Evolutionary conservation across 2,888 invertebrate genomes (phyloP).

Genomic region (Liopterus haemorrhoidalis): DNA sequence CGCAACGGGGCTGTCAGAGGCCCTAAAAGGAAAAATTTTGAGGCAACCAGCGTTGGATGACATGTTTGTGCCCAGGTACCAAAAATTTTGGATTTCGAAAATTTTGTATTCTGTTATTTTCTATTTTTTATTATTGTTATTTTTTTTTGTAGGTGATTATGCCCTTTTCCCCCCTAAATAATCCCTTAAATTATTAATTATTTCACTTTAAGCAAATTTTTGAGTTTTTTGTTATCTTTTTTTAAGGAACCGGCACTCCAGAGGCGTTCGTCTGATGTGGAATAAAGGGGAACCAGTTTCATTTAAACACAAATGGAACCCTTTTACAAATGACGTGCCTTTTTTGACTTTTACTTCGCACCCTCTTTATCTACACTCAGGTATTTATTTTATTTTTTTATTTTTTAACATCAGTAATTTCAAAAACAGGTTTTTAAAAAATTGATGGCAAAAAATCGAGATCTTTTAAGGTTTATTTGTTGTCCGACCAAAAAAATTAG

Average conservation of each 20-base stretch:
- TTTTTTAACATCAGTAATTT: slow-evolving; percentile 3
- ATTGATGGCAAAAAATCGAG: slow-evolving; percentile 20
- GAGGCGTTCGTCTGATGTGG: slow-evolving; percentile 73
- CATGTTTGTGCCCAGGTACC: slow-evolving; percentile 54
- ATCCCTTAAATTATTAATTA: neutral
- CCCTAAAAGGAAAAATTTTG: slow-evolving; percentile 63
- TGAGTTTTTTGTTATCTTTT: slow-evolving; percentile 13
- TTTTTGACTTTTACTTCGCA: slow-evolving; percentile 75
- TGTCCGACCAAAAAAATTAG: too few relatives aligned
- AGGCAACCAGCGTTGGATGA: slow-evolving; percentile 47
- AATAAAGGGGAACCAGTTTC: slow-evolving; percentile 65
- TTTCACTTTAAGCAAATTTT: slow-evolving; percentile 6
- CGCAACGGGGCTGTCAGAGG: slow-evolving; percentile 62
- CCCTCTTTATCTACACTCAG: slow-evolving; percentile 69
- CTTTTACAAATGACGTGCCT: slow-evolving; percentile 72
- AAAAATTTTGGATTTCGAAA: slow-evolving; percentile 24
- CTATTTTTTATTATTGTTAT: neutral
- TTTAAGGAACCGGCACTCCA: slow-evolving; percentile 63
- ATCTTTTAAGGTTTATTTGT: too few relatives aligned
- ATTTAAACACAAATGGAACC: slow-evolving; percentile 75
- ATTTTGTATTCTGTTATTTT: slow-evolving; percentile 5
- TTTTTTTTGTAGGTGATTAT: neutral
- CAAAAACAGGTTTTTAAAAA: slow-evolving; percentile 3
- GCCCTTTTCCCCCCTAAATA: neutral
- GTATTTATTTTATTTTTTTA: slow-evolving; percentile 41